Conservation (phyloP, 2,797 vertebrate species). For the Phrynocephalus vlangalii region DNA sequence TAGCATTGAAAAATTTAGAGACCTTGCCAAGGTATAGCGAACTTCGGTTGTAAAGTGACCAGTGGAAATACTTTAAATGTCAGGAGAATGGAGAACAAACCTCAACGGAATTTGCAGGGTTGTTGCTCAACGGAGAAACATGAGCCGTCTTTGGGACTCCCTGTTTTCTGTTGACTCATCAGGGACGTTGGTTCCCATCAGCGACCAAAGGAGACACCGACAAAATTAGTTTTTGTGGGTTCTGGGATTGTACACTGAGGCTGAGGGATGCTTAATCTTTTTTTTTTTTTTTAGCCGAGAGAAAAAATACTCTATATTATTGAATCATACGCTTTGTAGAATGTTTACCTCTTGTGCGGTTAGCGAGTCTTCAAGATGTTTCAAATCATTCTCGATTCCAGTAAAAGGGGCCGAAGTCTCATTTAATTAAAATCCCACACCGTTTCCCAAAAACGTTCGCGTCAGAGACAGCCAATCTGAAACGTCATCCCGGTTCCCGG, state of each 20-base stretch:
- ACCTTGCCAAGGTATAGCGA: no score
- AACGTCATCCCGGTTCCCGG: conserved; percentile 21
- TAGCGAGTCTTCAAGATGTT: conserved; percentile 58
- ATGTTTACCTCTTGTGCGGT: conserved; percentile 42
- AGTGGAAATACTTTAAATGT: no score
- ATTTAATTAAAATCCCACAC: conserved; percentile 49
- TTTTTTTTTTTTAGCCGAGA: no score
- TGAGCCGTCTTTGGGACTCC: no score
- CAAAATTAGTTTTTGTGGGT: not conserved
- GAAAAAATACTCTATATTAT: not conserved
- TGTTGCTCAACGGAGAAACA: no score
- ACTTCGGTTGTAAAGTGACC: no score
- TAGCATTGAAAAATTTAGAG: no score
- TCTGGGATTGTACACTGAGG: not conserved
- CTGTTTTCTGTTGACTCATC: no score
- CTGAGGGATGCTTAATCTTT: not conserved
- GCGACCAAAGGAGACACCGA: not conserved
- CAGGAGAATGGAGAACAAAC: no score
- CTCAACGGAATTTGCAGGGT: no score
- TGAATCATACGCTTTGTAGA: conserved; percentile 48
- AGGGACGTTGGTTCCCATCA: not conserved
- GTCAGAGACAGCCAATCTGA: not conserved
- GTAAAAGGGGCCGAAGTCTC: conserved; percentile 38
- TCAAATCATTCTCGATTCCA: conserved; percentile 68
- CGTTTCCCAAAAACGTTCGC: not conserved